A percentile compares a stretch with the other conserved stretches of the same genome.
Evolutionary conservation across 2,113 vertebrate species (phyloP).

Genomic region (Pipra filicauda): DNA sequence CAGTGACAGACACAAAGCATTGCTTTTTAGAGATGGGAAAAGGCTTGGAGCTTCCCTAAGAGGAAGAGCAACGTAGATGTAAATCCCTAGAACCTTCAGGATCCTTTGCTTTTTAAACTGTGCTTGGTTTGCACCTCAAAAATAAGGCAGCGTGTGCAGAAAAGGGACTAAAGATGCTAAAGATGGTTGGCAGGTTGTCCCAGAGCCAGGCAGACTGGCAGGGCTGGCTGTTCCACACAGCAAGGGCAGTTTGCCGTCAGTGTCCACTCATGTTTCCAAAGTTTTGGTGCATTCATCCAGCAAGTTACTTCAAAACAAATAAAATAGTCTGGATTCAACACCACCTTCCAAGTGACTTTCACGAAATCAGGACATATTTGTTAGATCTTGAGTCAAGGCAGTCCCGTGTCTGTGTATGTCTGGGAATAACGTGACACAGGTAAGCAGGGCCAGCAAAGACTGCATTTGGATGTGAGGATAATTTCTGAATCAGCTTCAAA

Average conservation of each 20-base stretch:
- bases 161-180: background rate
- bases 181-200: background rate
- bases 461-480: background rate
- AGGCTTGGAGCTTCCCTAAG: background rate
- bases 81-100: background rate
- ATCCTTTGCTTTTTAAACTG: background rate
- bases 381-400: background rate
- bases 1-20: background rate
- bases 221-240: background rate
- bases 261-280: background rate
- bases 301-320: background rate
- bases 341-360: background rate
- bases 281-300: background rate
- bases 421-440: background rate
- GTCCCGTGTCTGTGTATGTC: background rate
- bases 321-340: background rate
- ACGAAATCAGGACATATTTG: background rate
- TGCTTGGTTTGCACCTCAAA: background rate
- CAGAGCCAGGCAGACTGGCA: background rate
- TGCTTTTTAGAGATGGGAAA: background rate
- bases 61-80: background rate
- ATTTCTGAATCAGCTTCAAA: conserved; percentile 10
- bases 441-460: background rate
- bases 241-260: background rate
- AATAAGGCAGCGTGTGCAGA: background rate